Base-by-base conservation (phyloP, 2,888 invertebrate species). In the Brachynemurus nebulosus region DNA sequence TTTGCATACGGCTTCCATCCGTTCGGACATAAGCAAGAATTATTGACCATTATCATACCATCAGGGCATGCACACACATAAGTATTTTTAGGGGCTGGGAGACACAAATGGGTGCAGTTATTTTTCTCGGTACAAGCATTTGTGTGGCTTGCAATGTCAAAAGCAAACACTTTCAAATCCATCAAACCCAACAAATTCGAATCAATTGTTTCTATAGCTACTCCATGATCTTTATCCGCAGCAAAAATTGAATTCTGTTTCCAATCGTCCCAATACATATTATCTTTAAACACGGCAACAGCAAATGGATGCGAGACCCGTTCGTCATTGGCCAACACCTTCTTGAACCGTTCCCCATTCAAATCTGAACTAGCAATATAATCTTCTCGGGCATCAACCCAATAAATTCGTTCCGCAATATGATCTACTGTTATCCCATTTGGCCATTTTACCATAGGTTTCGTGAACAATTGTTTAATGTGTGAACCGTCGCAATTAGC, bases 191-290 rank as follows among this genome's bases (percentile, higher is more conserved):
- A 66, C 41, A 83, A 66, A 16, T 45, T 40, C 9, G 34, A 39
- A 30, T 21, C 69, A 1, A 84, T 69, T 0, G 70, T 69, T 9
- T 68, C 62, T 11, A 81, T 68, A 20, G 75, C 75, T 2, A 69
- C 65, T 0, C 84, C 84, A 39, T 75, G 72, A 57, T 83, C 79
- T 59, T 89, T 90, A 54, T 88, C 84, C 0, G 85, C 82, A 4
- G 78, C 72, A 56, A 84, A 85, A 44, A 90, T 80, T 19, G 80
- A 76, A 46, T 81, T 79, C 40, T 76, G 76, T 53, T 80, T 81
- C 88, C 86, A 89, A 59, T 91, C 91, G 55, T 90, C 85, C 90
- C 90, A 91, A 57, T 83, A 90, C 72, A 92, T 76, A 52, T 74
- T 73, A 55, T 85, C 81, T 62, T 91, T 91, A 56, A 85, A 79